These are phyloP conservation scores for Sphyrna mokarran DNA, from an alignment of 2,113 vertebrate genomes.

Conservation along the genomic window DNA sequence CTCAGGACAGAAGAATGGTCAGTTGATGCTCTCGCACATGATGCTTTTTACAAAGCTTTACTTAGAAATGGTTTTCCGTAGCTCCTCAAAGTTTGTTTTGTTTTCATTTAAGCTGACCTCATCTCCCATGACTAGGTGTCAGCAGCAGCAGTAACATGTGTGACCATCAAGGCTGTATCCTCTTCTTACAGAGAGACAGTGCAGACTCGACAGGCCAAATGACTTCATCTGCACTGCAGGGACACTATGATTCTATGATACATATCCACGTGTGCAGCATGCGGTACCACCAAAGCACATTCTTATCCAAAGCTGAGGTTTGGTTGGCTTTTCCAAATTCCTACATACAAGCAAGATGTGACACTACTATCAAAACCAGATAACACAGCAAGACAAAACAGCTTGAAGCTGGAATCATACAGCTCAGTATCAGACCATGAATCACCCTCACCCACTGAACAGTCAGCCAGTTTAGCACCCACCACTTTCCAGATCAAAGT, in stretches of 20 bases:
- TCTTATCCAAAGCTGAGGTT: not conserved
- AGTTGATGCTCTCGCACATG: not conserved
- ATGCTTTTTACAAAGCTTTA: not conserved
- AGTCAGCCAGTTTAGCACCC: not conserved
- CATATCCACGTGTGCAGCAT: not conserved
- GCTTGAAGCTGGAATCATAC: not conserved
- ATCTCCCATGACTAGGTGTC: not conserved
- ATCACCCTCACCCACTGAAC: not conserved
- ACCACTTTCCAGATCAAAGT: not conserved
- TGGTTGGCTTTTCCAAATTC: not conserved
- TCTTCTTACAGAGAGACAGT: not conserved
- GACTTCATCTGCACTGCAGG: too few species aligned
- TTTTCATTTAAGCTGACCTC: not conserved
- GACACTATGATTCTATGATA: too few species aligned
- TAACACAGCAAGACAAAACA: not conserved
- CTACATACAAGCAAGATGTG: too few species aligned
- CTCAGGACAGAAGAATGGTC: not conserved
- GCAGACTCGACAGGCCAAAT: too few species aligned
- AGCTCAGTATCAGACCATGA: not conserved
- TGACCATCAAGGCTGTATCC: not conserved
- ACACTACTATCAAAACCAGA: too few species aligned
- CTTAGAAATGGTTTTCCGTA: not conserved
- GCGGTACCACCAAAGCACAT: not conserved
- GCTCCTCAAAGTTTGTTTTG: not conserved
- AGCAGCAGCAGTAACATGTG: not conserved